Conservation (phyloP, 2,797 vertebrate genomes). For the Percopsis omiscomaycus region DNA sequence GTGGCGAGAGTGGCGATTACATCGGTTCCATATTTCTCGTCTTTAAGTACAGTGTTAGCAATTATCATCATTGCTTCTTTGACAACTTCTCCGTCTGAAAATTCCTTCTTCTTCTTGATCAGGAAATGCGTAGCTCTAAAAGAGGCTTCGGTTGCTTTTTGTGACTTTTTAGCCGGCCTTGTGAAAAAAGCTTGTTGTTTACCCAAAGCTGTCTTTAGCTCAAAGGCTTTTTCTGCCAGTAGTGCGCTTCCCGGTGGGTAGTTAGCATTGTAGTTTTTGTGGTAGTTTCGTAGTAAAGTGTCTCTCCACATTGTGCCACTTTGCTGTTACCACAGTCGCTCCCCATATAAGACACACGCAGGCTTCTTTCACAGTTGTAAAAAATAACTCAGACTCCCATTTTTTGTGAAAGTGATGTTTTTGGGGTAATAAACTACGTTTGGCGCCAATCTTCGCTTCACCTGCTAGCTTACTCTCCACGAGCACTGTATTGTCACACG, state of each 20-base stretch:
- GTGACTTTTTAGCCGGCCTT: conserved; percentile 2
- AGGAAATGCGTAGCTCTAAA: conserved; percentile 28
- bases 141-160: conserved; percentile 1
- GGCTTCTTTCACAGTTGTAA: conserved; percentile 1
- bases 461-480: too few species aligned
- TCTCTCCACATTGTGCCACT: conserved; percentile 29
- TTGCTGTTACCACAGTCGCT: conserved; percentile 4
- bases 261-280: conserved; percentile 13
- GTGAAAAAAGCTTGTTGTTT: conserved; percentile 6
- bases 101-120: neutral
- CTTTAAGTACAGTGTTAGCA: conserved; percentile 3
- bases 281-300: conserved; percentile 16
- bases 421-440: neutral
- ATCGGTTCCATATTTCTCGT: conserved; percentile 24
- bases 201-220: neutral
- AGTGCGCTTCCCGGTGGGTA: conserved; percentile 7
- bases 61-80: conserved; percentile 33
- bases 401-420: neutral
- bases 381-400: neutral
- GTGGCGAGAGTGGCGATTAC: conserved; percentile 20
- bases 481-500: too few species aligned
- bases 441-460: neutral
- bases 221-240: conserved; percentile 2
- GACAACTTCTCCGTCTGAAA: conserved; percentile 1
- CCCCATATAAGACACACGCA: conserved; percentile 1